These are phyloP conservation scores for Sorex fumeus DNA, from an alignment of 2,113 vertebrate species.

Conservation along the genomic window DNA sequence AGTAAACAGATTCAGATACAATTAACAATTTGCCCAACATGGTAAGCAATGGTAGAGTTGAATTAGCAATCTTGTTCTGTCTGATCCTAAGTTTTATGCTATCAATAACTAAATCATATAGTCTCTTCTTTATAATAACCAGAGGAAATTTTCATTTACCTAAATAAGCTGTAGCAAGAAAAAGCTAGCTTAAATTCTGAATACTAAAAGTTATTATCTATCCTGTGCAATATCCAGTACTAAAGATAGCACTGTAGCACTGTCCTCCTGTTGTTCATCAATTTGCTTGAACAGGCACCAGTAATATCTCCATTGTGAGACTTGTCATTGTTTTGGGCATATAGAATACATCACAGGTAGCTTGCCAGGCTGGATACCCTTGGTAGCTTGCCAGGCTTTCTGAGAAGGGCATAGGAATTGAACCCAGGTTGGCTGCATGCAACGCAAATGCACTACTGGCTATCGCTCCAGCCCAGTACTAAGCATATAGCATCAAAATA, in stretches of 20 bases:
- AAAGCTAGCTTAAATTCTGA: slow-evolving; percentile 43
- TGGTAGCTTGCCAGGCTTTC: too few relatives aligned
- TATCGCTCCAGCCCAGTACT: too few relatives aligned
- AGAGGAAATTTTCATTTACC: neutral
- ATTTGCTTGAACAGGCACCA: neutral
- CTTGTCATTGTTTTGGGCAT: too few relatives aligned
- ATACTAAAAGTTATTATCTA: slow-evolving; percentile 25
- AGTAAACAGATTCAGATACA: neutral
- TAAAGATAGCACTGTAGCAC: too few relatives aligned
- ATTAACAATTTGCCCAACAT: slow-evolving; percentile 45
- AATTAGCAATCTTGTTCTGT: neutral
- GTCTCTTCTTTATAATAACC: neutral
- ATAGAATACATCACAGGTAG: too few relatives aligned
- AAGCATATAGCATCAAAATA: too few relatives aligned
- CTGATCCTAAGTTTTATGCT: neutral
- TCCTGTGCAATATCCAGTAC: neutral
- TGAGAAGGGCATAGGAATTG: too few relatives aligned
- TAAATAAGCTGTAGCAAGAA: neutral
- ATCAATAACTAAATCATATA: neutral
- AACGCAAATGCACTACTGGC: too few relatives aligned
- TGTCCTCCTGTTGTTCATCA: too few relatives aligned
- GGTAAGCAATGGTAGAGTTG: neutral
- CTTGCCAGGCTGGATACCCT: too few relatives aligned
- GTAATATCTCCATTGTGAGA: too few relatives aligned
- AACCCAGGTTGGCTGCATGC: too few relatives aligned